Evolutionary conservation across 2,113 vertebrate species (phyloP), one percentile per base, ranked within the genome.

Genomic region (Alaudala cheleensis): DNA sequence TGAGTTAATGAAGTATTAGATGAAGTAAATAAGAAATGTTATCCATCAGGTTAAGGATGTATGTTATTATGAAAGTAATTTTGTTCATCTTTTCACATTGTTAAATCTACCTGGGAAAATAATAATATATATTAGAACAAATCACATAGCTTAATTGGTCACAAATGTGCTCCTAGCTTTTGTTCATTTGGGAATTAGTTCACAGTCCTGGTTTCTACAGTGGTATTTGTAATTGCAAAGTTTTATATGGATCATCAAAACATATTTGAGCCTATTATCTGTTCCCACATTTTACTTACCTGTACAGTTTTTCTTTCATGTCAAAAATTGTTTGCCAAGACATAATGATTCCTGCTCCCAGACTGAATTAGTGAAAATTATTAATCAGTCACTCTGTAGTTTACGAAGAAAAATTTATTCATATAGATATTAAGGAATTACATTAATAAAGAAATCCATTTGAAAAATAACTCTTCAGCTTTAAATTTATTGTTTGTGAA

Each of bases 1-100:
- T 56, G 44, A 91, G 18, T 65, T 66, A 84, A 83, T 81, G 17
- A 91, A 69, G 22, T 74, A 56, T 74, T 86, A 72, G 54, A 45
- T 37, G 25, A 92, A 90, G 51, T 90, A 96, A 90, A 95, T 60
- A 94, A 86, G 66, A 83, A 70, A 87, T 42, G 37, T 45, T 73
- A 69, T 58, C 45, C 12, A n/a, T 85, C 42, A 72, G 21, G 45
- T 57, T 76, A 92, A 89, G 64, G 25, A 89, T 39, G 9, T 37
- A 56, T 50, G 33, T n/a, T 91, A 67, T 51, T 93, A 86, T 1
- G 8, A 79, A 0, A 57, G 31, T 76, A 70, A 64, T 81, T 94
- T 91, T 91, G 31, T 64, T 94, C 86, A 72, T 76, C 10, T 69
- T 94, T 92, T 85, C 40, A 69, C 67, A 72, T 21, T n/a, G 54